Evolutionary conservation across 2,888 invertebrate species (phyloP).

Genomic region (Smittia sp.): DNA sequence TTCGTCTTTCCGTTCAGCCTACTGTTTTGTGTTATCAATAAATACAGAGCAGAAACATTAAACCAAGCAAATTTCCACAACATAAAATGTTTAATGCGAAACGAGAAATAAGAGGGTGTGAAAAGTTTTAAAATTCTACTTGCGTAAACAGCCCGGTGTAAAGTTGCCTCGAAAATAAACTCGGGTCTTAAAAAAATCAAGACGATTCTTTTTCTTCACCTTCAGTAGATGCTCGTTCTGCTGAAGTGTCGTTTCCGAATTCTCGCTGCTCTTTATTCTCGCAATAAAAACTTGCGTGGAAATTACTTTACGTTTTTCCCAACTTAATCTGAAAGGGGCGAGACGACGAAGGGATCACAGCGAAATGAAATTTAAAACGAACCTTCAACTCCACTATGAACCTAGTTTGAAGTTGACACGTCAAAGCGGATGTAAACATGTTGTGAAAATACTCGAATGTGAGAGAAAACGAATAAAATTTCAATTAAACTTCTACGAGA

Average conservation of each 20-base stretch:
- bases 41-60: slow-evolving; percentile 23
- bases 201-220: slow-evolving; percentile 9
- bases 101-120: slow-evolving; percentile 20
- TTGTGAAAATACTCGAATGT: too few relatives aligned
- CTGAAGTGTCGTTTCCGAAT: background rate
- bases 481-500: background rate
- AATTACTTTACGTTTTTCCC: slow-evolving; percentile 32
- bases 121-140: slow-evolving; percentile 36
- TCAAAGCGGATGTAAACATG: too few relatives aligned
- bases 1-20: background rate
- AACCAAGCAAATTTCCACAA: slow-evolving; percentile 38
- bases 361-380: background rate
- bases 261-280: background rate
- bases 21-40: slow-evolving; percentile 6
- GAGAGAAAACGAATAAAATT: too few relatives aligned
- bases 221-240: background rate
- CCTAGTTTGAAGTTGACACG: too few relatives aligned
- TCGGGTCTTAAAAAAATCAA: slow-evolving; percentile 36
- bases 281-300: slow-evolving; percentile 8
- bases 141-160: slow-evolving; percentile 36
- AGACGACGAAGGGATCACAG: background rate
- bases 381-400: too few relatives aligned
- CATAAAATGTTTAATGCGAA: slow-evolving; percentile 34
- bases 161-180: slow-evolving; percentile 33
- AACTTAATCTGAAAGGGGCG: background rate